Evolutionary conservation across 1,140 invertebrate genomes (phyloP).

Genomic region (Drosophila dunni): DNA sequence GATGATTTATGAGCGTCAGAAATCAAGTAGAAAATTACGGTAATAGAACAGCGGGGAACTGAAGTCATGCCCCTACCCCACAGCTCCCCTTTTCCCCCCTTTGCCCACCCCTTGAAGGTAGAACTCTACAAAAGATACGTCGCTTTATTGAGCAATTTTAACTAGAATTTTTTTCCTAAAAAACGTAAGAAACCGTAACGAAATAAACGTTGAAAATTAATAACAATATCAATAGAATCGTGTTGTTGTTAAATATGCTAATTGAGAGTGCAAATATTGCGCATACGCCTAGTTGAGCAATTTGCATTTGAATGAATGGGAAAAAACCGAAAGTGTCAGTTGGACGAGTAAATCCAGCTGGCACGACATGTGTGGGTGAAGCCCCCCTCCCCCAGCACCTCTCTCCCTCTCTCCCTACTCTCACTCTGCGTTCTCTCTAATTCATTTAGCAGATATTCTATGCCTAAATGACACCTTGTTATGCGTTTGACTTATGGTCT

Average conservation of each 20-base stretch:
- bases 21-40: conserved; percentile 83
- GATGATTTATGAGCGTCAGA: conserved; percentile 83
- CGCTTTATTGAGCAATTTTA: conserved; percentile 65
- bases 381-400: background rate
- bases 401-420: conserved; percentile 1
- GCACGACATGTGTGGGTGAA: conserved; percentile 38
- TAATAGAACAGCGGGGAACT: conserved; percentile 69
- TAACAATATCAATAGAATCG: background rate
- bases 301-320: conserved; percentile 67
- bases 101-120: background rate
- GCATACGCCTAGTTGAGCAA: conserved; percentile 62
- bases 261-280: conserved; percentile 69
- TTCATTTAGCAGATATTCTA: conserved; percentile 66
- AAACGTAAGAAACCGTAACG: conserved; percentile 4
- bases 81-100: background rate
- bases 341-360: conserved; percentile 49
- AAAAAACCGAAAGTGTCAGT: conserved; percentile 71
- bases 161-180: conserved; percentile 54
- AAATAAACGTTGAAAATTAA: conserved; percentile 8
- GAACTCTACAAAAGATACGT: conserved; percentile 22
- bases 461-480: conserved; percentile 75
- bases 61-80: background rate
- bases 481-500: conserved; percentile 51
- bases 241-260: conserved; percentile 53
- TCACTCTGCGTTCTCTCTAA: conserved; percentile 49